These are phyloP conservation scores for Scalopus aquaticus DNA, from an alignment of 2,113 vertebrate species.

Conservation along the genomic window DNA sequence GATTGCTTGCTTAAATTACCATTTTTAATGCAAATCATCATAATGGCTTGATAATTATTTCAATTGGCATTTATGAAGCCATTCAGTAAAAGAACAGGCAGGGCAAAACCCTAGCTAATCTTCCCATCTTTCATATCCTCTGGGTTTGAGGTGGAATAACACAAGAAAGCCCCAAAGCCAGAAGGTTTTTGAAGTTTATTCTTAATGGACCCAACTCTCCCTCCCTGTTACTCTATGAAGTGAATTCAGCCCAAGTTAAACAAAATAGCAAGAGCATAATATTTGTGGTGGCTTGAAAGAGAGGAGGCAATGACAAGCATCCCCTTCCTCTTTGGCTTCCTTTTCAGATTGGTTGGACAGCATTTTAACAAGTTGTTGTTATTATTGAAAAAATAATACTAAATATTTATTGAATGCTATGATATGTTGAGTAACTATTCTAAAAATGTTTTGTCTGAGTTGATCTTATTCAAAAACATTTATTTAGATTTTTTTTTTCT, in stretches of 20 bases:
- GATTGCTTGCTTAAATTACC: conserved; percentile 64
- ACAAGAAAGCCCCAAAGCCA: conserved; percentile 59
- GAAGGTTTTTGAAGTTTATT: conserved; percentile 72
- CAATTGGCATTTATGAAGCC: conserved; percentile 67
- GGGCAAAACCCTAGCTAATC: conserved; percentile 57
- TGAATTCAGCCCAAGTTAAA: conserved; percentile 74
- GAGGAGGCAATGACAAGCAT: conserved; percentile 49
- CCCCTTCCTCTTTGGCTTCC: conserved; percentile 61
- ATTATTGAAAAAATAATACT: conserved; percentile 65
- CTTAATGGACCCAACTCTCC: conserved; percentile 59
- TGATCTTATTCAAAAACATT: conserved; percentile 50
- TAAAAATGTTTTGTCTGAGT: conserved; percentile 63
- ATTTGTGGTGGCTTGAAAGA: conserved; percentile 72
- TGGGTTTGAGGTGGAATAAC: conserved; percentile 75
- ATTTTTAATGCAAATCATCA: conserved; percentile 79
- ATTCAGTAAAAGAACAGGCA: conserved; percentile 69
- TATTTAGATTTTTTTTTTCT: neutral
- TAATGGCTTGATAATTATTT: conserved; percentile 79
- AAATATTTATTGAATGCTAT: conserved; percentile 53
- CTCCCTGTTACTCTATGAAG: conserved; percentile 73
- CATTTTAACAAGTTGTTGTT: conserved; percentile 74
- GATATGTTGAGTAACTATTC: conserved; percentile 56
- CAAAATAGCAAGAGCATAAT: conserved; percentile 62
- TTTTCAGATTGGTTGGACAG: conserved; percentile 58
- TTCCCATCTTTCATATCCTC: conserved; percentile 73